Evolutionary conservation across 2,797 vertebrate species (phyloP), one percentile per base, ranked within the genome.

Genomic region (Ispidina picta): DNA sequence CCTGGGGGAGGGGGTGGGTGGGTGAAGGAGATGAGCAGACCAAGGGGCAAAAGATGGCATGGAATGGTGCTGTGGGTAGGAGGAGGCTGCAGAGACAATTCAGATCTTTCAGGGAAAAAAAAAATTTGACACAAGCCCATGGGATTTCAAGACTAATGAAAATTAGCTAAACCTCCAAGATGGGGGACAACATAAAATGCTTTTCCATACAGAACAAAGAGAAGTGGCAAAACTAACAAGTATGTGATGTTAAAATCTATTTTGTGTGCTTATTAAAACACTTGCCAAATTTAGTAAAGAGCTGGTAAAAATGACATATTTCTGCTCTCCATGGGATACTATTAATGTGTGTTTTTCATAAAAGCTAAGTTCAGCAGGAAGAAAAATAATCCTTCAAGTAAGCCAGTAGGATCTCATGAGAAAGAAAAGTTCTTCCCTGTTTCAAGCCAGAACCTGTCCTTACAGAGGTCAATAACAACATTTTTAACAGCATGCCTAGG

Each of bases 71-170:
- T 15, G 23, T 33, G 64, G 41, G 62, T 48, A 69, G 8, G 4
- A 63, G 23, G 22, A 20, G 43, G 48, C 31, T 55, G n/a, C 35
- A 55, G 19, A 37, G n/a, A 15, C 23, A 68, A 22, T 17, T 76
- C 35, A 65, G n/a, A 35, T 15, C 5, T 60, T 59, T 51, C 23
- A 3, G 0, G 0, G 5, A 18, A 8, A 5, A 37, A 9, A 9
- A 48, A 52, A 8, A 43, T 63, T 29, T 76, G 26, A 54, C n/a
- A 26, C 43, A 13, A 76, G 21, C 23, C 37, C 18, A 21, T 2
- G 13, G 11, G 9, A 63, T 66, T 83, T 51, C n/a, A 52, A 29
- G 68, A 63, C 20, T 58, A 41, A 82, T 8, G 23, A 73, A 33
- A 52, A 69, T 26, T n/a, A 52, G 14, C 25, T 55, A 26, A 79